Percentiles rank a stretch among this genome's conserved stretches.
Conservation (phyloP, 2,888 invertebrate genomes). For the Polymixis lichenea region DNA sequence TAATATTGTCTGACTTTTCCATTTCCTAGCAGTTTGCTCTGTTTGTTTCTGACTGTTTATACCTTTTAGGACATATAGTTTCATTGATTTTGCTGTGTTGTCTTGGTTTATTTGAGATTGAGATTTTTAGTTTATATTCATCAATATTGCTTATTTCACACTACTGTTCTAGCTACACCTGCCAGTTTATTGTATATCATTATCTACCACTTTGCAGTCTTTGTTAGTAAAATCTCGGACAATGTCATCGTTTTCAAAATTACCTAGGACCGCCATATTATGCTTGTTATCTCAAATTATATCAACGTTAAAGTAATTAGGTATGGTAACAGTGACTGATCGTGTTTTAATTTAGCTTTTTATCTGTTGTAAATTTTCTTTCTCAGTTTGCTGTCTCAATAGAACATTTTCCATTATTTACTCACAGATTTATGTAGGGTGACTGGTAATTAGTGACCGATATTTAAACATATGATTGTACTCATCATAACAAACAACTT, state of each 20-base stretch:
- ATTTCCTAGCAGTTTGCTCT: conserved; percentile 49
- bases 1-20: conserved; percentile 46
- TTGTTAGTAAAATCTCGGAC: neutral
- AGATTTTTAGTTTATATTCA: neutral
- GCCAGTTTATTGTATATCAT: neutral
- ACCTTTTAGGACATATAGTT: conserved; percentile 19
- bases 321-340: neutral
- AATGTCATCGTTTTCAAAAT: conserved; percentile 4
- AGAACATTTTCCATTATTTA: neutral
- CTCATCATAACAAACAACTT: too few species aligned
- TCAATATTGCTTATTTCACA: neutral
- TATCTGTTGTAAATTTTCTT: neutral
- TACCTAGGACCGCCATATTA: neutral
- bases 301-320: conserved; percentile 3
- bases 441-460: too few species aligned
- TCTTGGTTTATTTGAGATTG: neutral
- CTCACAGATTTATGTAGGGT: too few species aligned
- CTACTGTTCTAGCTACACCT: neutral
- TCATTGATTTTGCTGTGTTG: conserved; percentile 7
- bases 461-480: too few species aligned
- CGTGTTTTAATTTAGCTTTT: conserved; percentile 8
- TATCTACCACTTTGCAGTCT: neutral
- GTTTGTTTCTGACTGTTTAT: conserved; percentile 20
- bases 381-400: neutral
- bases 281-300: neutral